phyloP scores from a whole-genome alignment of 2,888 invertebrate species.

The Erebia ligea region DNA sequence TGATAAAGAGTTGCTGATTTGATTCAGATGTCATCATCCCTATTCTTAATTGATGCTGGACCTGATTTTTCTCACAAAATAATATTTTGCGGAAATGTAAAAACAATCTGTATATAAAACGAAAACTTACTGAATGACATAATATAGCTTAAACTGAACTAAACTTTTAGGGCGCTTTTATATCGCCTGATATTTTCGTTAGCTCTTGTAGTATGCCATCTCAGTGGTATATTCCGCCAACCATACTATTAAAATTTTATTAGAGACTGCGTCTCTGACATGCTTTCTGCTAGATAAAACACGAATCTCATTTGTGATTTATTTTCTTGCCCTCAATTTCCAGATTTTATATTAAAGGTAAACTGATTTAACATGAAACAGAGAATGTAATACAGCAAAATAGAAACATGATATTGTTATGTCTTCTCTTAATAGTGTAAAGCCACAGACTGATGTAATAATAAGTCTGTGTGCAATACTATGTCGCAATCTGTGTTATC shows the following conservation, averaged over 20 bases:
- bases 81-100: too few species aligned
- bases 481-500: too few species aligned
- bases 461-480: too few species aligned
- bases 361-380: slow-evolving; percentile 33
- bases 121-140: too few species aligned
- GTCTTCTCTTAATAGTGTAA: neutral
- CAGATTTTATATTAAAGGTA: slow-evolving; percentile 28
- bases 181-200: neutral
- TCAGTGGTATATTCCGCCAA: slow-evolving; percentile 48
- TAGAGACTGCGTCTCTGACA: slow-evolving; percentile 49
- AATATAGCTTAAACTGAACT: too few species aligned
- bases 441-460: neutral
- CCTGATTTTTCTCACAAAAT: too few species aligned
- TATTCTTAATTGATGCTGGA: too few species aligned
- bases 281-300: slow-evolving; percentile 38
- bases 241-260: slow-evolving; percentile 65
- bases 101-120: too few species aligned
- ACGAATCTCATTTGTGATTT: slow-evolving; percentile 43
- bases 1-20: too few species aligned
- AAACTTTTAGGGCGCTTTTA: neutral
- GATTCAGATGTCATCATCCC: too few species aligned
- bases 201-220: neutral
- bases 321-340: slow-evolving; percentile 35
- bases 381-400: slow-evolving; percentile 18
- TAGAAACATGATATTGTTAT: slow-evolving; percentile 6